Base-by-base conservation (phyloP, 1,140 invertebrate genomes). In the Helicoverpa zea region DNA sequence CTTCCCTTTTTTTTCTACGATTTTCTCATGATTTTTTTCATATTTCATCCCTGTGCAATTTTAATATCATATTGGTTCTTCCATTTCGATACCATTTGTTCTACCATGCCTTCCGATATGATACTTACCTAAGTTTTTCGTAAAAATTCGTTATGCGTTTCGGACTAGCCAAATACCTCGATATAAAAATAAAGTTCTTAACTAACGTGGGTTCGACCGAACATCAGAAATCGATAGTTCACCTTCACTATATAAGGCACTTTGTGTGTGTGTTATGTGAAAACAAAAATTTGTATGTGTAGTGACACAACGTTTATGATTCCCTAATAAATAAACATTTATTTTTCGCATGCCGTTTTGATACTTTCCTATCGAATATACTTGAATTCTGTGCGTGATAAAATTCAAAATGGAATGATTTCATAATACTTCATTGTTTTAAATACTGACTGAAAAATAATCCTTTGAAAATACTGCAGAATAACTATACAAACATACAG, bases 111-210 rank as follows among this genome's bases (percentile, higher is more conserved):
- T 73, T 73, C 49, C 23, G 70, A 16, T 73, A 54, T 16, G 23
- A 52, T 23, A 77, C 59, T 77, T 77, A 77, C 61, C 59, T 77
- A 77, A 77, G 18, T 64, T 82, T 74, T 70, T 82, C 70, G 59
- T 78, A 68, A 75, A 77, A 73, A 79, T 80, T 83, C 68, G 79
- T 84, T 84, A 82, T 82, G 63, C 59, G 76, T 79, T 84, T 90
- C 91, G 91, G 89, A 93, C 90, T 94, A 93, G 82, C 80, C 92
- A 89, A 90, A 85, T 85, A 87, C 89, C 86, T 80, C 61, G 75
- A 66, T 75, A 75, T 75, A 75, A 75, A 75, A 75, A 75, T 59
- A 75, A 59, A 75, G 30, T 49, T 61, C 73, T 75, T 75, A 75
- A 75, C 58, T 75, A 75, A 75, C 30, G 56, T 82, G 77, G 77